Conservation (phyloP, 2,113 vertebrate genomes). For the Microtus ochrogaster region DNA sequence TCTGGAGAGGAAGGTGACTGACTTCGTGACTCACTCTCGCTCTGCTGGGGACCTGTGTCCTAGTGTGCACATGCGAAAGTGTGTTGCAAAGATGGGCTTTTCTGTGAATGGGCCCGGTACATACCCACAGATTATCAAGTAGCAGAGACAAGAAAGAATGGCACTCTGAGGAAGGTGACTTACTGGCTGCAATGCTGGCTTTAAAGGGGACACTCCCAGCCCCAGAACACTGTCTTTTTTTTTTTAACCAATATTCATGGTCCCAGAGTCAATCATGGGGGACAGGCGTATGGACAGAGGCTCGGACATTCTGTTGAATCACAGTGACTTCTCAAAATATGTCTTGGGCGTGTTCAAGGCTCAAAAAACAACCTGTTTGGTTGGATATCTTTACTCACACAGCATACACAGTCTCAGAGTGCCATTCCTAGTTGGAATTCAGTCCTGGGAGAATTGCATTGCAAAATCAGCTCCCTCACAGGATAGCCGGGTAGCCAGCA, state of each 20-base stretch:
- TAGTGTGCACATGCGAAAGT: background rate
- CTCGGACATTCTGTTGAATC: background rate
- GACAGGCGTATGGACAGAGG: background rate
- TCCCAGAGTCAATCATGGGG: background rate
- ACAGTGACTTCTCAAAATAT: slow-evolving; percentile 2
- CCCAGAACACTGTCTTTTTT: background rate
- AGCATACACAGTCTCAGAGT: background rate
- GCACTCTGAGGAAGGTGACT: background rate
- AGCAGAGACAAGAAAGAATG: background rate
- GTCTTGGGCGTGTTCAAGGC: background rate
- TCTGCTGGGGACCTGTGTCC: background rate
- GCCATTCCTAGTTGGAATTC: slow-evolving; percentile 17
- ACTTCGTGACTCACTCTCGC: background rate
- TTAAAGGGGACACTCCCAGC: no score
- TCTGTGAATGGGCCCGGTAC: background rate
- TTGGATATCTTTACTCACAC: slow-evolving; percentile 1
- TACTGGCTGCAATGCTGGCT: background rate
- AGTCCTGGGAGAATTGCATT: background rate
- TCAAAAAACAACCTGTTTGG: slow-evolving; percentile 67
- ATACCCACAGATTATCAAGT: background rate
- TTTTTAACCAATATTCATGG: background rate
- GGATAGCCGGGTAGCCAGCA: background rate
- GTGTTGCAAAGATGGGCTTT: background rate
- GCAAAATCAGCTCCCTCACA: background rate
- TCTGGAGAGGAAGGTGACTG: background rate